These are phyloP conservation scores for Agrochola litura DNA, from an alignment of 2,888 invertebrate species.

Conservation along the genomic window DNA sequence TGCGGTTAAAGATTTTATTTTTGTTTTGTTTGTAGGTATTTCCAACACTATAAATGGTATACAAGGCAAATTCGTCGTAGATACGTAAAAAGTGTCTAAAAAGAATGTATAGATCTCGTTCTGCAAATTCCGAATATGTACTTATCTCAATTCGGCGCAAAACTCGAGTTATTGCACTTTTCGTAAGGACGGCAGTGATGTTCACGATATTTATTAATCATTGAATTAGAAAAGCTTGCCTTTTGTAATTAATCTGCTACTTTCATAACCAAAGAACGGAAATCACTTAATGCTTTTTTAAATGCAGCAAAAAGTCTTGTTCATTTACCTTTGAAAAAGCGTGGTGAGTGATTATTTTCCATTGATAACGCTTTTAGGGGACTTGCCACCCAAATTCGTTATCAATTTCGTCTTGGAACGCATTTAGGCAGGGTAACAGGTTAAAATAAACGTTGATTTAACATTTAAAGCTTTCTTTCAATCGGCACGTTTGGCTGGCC, in stretches of 20 bases:
- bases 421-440: slow-evolving; percentile 83
- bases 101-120: no score
- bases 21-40: no score
- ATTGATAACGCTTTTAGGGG: slow-evolving; percentile 80
- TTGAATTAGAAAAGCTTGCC: not conserved
- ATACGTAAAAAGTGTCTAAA: no score
- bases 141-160: no score
- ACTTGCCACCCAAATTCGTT: slow-evolving; percentile 86
- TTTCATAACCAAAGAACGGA: slow-evolving; percentile 72
- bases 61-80: no score
- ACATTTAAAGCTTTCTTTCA: slow-evolving; percentile 81
- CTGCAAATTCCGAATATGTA: no score
- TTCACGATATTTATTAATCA: not conserved
- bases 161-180: no score
- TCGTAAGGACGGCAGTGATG: no score
- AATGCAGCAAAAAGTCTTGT: slow-evolving; percentile 73
- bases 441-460: slow-evolving; percentile 84
- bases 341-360: slow-evolving; percentile 70
- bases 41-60: no score
- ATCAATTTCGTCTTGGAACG: slow-evolving; percentile 81
- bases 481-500: slow-evolving; percentile 76
- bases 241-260: slow-evolving; percentile 43
- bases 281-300: slow-evolving; percentile 78
- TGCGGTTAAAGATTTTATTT: no score
- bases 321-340: slow-evolving; percentile 68